Base-by-base conservation (phyloP, 2,888 invertebrate species). In the Eristalis arbustorum region DNA sequence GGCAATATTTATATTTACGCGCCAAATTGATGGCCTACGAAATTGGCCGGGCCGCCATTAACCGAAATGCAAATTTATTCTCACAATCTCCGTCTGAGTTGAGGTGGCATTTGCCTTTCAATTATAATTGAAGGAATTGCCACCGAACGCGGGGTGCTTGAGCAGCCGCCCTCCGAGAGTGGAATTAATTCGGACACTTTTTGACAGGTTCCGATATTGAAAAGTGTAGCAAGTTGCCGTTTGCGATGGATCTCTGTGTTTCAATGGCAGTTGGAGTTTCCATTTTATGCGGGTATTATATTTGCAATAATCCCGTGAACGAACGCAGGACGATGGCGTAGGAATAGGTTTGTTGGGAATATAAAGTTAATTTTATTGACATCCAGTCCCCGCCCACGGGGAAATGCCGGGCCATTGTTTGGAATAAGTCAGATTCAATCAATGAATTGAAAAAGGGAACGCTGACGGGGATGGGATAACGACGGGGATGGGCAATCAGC, bases 381-480 rank as follows among this genome's bases (percentile, higher is more conserved):
- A 63, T 79, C 25, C n/a, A n/a, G n/a, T n/a, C 67, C 59, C 56
- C 56, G 11, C 13, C 23, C 28, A 18, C 40, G 34, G 37, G 31
- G 56, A 67, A 80, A 75, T 75, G 37, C 80, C 40, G 34, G 18
- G 49, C 11, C 75, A 75, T 84, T 79, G 71, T 80, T 75, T 62
- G 80, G 67, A 80, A 75, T 84, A 80, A 80, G 80, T 84, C 57
- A 67, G 80, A 80, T 84, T 84, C 80, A 84, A 80, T 80, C 75
- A 84, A 84, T 80, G 84, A 57, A 75, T 84, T 75, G 84, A 69
- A 64, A 78, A 72, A 71, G 57, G 59, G 49, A 18, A 42, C 42
- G 31, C 10, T 42, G 42, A 14, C 6, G n/a, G n/a, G 14, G 3
- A 3, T 4, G 18, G 57, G 59, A 14, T 25, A 59, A 67, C 62